Evolutionary conservation across 2,797 vertebrate genomes (phyloP), one percentile per base, ranked within the genome.

Genomic region (Brachyrhaphis roseni): DNA sequence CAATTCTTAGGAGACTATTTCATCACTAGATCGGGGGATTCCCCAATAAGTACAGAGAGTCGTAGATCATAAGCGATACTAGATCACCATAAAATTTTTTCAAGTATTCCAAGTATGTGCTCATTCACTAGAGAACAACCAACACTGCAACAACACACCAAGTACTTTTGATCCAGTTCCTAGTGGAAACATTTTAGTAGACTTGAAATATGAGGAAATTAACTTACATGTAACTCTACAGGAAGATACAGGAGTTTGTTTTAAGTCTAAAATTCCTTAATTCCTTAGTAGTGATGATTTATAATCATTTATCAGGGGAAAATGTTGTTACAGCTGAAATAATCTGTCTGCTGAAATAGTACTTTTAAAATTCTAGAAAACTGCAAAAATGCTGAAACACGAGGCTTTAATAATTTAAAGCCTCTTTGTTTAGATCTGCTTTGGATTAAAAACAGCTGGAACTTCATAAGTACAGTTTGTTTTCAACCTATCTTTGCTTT

Each of bases 1-100:
- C 68, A 36, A 31, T 46, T 74, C 46, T 76, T 73, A 8, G 57
- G 51, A 76, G 68, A 72, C 3, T 10, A 15, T 72, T 55, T 72
- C 1, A 43, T 39, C 28, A 41, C 12, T 72, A 18, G 13, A 20
- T 41, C 1, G 43, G 39, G 70, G 47, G 31, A 20, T 23, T 39
- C 34, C 16, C 16, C 5, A 36, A 5, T 20, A 41, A 76, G 31
- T 23, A 28, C 11, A 11, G 43, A 71, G 62, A 78, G 5, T 28
- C 36, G 31, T 15, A 18, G 8, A 57, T 62, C 59, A 74, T 18
- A 59, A 55, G 11, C 62, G 31, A 49, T 18, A 3, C 64, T 34
- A 15, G 28, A 47, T 36, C 34, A 4, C 13, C 53, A 46, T 28
- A 11, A n/a, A 6, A 47, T 28, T 53, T 43, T 71, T 6, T 7